Conservation (phyloP, 1,140 invertebrate genomes). For the Drosophila ironensis region DNA sequence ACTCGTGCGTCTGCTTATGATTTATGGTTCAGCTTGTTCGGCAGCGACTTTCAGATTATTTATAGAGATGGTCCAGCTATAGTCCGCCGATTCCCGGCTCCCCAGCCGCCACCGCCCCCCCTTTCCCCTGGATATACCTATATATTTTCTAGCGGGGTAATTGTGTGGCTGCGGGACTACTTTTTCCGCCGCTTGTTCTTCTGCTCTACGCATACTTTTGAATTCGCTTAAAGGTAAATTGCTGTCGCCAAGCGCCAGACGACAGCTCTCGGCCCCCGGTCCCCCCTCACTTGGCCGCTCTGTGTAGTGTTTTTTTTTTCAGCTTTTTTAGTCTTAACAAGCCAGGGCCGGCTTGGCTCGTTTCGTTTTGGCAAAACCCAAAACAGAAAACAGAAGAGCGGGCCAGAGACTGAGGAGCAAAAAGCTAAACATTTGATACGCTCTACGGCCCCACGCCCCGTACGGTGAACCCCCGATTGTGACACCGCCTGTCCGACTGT, state of each 20-base stretch:
- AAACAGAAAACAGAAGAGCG: conserved; percentile 41
- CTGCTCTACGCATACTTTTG: conserved; percentile 70
- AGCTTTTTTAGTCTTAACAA: conserved; percentile 3
- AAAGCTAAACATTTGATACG: conserved; percentile 69
- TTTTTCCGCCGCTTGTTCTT: conserved; percentile 49
- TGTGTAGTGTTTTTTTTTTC: not conserved
- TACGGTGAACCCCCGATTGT: not conserved
- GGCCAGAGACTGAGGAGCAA: conserved; percentile 39
- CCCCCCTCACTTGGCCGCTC: not conserved
- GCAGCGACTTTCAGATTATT: conserved; percentile 53
- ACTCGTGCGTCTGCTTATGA: conserved; percentile 76
- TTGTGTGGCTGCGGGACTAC: conserved; percentile 40
- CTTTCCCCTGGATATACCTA: not conserved
- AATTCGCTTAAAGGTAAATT: conserved; percentile 78
- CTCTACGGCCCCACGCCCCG: conserved; percentile 9
- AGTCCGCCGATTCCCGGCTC: not conserved
- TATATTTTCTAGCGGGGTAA: conserved; percentile 44
- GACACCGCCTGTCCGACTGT: conserved; percentile 52
- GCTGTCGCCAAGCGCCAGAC: conserved; percentile 70
- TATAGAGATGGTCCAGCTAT: conserved; percentile 51
- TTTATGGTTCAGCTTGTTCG: conserved; percentile 69
- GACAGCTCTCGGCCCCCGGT: not conserved
- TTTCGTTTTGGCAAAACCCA: conserved; percentile 78
- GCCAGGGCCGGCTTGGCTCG: conserved; percentile 69
- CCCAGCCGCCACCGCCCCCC: not conserved